A percentile compares a stretch with the other conserved stretches of the same genome.
These are phyloP conservation scores for Cephalotes varians DNA, from an alignment of 2,888 invertebrate genomes.

Conservation along the genomic window DNA sequence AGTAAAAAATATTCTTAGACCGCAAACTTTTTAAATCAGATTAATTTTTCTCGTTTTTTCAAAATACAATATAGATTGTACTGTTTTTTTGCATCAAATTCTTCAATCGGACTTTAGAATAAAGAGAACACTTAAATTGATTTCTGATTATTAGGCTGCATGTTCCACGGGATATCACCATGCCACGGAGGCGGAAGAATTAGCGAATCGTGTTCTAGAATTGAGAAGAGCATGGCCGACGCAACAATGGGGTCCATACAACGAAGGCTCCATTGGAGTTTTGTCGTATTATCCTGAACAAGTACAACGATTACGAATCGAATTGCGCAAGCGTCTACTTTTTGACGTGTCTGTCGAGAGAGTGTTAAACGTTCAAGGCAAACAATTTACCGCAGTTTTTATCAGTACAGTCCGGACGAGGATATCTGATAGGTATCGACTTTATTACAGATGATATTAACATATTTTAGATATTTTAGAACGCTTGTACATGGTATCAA, in stretches of 20 bases:
- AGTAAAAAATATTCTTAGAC: neutral
- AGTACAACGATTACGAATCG: constrained; percentile 91
- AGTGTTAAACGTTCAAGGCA: constrained; percentile 94
- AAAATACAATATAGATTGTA: neutral
- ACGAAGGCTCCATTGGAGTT: constrained; percentile 93
- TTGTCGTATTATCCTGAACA: constrained; percentile 95
- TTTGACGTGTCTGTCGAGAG: constrained; percentile 93
- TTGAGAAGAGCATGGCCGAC: constrained; percentile 91
- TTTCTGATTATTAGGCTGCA: constrained; percentile 72
- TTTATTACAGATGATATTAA: neutral
- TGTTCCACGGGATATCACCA: constrained; percentile 92
- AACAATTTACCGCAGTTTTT: constrained; percentile 94
- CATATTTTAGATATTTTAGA: neutral
- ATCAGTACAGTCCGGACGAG: constrained; percentile 92
- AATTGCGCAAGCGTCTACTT: constrained; percentile 91
- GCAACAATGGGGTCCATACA: constrained; percentile 90
- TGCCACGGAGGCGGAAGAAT: constrained; percentile 93
- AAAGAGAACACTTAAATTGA: constrained; percentile 4
- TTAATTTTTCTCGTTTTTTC: neutral
- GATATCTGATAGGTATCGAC: constrained; percentile 88
- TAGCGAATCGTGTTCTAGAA: constrained; percentile 91
- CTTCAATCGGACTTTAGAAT: neutral
- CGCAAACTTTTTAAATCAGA: neutral
- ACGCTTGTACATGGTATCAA: neutral
- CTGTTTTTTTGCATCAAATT: neutral